These are phyloP conservation scores for Sebastes ruberrimus DNA, from an alignment of 2,797 vertebrate genomes.

Conservation along the genomic window DNA sequence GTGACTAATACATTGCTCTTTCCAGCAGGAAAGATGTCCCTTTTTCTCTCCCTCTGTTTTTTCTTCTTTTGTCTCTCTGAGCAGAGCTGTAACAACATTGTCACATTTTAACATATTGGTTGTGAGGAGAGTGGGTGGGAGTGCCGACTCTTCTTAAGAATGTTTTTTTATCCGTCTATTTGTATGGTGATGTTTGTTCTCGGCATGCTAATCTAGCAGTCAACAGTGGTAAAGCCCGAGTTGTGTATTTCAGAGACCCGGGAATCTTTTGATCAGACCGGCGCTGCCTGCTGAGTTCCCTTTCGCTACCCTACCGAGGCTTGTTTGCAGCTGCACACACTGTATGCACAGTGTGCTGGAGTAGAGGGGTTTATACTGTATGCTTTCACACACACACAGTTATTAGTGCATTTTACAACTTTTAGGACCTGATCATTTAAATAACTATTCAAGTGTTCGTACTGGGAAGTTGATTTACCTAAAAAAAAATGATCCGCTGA, in stretches of 20 bases:
- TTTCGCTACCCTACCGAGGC: conserved; percentile 44
- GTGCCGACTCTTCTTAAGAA: conserved; percentile 45
- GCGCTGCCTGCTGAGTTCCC: conserved; percentile 55
- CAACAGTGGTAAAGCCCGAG: conserved; percentile 53
- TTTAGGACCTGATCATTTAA: not conserved
- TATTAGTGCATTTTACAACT: not conserved
- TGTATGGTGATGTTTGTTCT: conserved; percentile 64
- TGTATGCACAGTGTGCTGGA: conserved; percentile 25
- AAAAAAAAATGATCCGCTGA: no score
- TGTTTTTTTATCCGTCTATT: conserved; percentile 52
- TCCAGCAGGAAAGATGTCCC: conserved; percentile 9
- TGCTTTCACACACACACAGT: conserved; percentile 1
- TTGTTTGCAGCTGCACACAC: conserved; percentile 58
- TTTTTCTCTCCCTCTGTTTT: conserved; percentile 15
- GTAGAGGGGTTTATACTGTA: conserved; percentile 17
- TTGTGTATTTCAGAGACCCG: conserved; percentile 60
- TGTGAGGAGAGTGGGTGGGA: conserved; percentile 63
- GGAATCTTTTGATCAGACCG: conserved; percentile 73
- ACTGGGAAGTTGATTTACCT: not conserved
- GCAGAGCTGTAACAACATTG: conserved; percentile 41
- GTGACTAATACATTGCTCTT: conserved; percentile 24
- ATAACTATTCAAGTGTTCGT: not conserved
- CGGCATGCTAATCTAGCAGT: conserved; percentile 62
- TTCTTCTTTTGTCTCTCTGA: conserved; percentile 35
- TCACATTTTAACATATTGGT: conserved; percentile 63